A percentile compares a stretch with the other conserved stretches of the same genome.
phyloP scores from a whole-genome alignment of 2,888 invertebrate species.

The Hetaerina titia region DNA sequence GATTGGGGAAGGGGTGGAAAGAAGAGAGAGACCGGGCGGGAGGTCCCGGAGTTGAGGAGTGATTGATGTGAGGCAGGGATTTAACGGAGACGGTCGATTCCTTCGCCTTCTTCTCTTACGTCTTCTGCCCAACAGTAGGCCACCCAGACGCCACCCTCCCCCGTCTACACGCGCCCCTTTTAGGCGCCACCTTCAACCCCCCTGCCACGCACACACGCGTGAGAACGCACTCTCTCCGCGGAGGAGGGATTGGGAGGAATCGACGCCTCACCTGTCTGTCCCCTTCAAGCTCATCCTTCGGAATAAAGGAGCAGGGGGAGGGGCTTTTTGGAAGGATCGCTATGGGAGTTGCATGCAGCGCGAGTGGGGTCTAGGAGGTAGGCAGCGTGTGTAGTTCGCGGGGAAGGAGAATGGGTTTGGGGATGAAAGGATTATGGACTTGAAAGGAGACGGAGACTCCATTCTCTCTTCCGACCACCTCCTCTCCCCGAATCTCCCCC shows the following conservation, averaged over 20 bases:
- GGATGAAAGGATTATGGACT: slow-evolving; percentile 37
- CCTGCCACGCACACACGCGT: too few relatives aligned
- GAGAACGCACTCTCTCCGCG: too few relatives aligned
- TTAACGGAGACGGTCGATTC: slow-evolving; percentile 38
- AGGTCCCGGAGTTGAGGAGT: slow-evolving; percentile 5
- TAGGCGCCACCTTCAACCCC: too few relatives aligned
- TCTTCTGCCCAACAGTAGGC: not conserved
- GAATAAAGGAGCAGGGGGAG: not conserved
- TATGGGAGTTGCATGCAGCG: not conserved
- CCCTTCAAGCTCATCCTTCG: slow-evolving; percentile 12
- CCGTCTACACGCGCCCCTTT: too few relatives aligned
- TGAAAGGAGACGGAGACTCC: not conserved
- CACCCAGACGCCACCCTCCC: too few relatives aligned
- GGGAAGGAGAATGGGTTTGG: not conserved
- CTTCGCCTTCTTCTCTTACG: not conserved
- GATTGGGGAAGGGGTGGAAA: not conserved
- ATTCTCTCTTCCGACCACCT: not conserved
- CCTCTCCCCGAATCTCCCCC: not conserved
- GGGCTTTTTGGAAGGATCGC: not conserved
- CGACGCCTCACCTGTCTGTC: slow-evolving; percentile 39
- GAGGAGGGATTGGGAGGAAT: not conserved
- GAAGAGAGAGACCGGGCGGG: not conserved
- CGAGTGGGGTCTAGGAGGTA: not conserved
- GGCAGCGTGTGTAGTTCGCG: not conserved
- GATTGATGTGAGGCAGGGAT: slow-evolving; percentile 53